Conservation (phyloP, 2,888 invertebrate species). For the Nymphalis urticae region DNA sequence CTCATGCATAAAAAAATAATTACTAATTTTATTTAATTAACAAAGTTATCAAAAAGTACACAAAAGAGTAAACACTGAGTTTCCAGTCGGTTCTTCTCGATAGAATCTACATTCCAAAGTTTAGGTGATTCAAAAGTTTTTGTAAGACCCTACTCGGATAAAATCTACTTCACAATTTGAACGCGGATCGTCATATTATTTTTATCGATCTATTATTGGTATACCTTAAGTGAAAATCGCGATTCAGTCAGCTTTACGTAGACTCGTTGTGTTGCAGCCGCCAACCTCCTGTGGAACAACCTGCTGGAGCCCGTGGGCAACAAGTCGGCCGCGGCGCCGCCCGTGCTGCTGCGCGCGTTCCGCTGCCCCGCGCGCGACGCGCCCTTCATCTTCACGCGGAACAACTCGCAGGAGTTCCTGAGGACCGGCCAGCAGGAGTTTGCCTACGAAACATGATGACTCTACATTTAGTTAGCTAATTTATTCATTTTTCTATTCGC, state of each 20-base stretch:
- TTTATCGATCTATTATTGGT: no score
- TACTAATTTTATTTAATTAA: no score
- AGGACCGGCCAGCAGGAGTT: slow-evolving; percentile 61
- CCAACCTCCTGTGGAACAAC: slow-evolving; percentile 88
- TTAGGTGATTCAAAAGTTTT: no score
- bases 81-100: no score
- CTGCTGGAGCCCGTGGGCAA: slow-evolving; percentile 85
- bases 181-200: no score
- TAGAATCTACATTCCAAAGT: no score
- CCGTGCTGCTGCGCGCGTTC: slow-evolving; percentile 82
- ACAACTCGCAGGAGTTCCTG: slow-evolving; percentile 69
- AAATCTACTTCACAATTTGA: no score
- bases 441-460: slow-evolving; percentile 45
- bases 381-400: slow-evolving; percentile 85
- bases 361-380: slow-evolving; percentile 80
- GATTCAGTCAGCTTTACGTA: neutral
- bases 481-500: neutral
- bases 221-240: no score
- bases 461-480: neutral
- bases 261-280: slow-evolving; percentile 70
- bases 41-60: no score
- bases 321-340: slow-evolving; percentile 81
- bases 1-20: no score
- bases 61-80: no score
- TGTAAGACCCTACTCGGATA: no score